phyloP scores from a whole-genome alignment of 2,888 invertebrate species.

The Melipona bicolor region DNA sequence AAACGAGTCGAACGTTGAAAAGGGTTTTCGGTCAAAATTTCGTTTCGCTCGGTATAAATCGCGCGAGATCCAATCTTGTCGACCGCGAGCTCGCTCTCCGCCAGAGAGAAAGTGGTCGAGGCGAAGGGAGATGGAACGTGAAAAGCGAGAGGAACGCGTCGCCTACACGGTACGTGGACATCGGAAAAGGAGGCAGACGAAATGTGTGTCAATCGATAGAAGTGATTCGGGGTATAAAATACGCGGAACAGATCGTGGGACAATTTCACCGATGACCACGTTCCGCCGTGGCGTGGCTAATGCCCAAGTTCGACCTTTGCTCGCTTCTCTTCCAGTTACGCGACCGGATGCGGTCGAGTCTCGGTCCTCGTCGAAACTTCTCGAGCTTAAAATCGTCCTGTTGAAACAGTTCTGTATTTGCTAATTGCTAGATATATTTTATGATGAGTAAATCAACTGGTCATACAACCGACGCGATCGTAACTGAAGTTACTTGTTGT shows the following conservation, averaged over 20 bases:
- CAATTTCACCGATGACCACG: conserved; percentile 31
- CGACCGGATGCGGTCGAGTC: too few species aligned
- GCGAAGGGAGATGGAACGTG: background rate
- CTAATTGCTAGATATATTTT: too few species aligned
- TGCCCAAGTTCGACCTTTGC: background rate
- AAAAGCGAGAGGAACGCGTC: conserved; percentile 6
- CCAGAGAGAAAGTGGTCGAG: background rate
- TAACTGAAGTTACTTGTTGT: too few species aligned
- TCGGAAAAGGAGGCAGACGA: conserved; percentile 26
- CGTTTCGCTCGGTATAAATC: conserved; percentile 28
- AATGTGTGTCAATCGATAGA: conserved; percentile 63
- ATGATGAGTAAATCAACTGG: too few species aligned
- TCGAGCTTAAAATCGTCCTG: background rate
- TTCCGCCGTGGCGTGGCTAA: background rate
- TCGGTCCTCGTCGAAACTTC: background rate
- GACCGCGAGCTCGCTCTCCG: conserved; percentile 13
- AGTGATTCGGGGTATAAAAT: conserved; percentile 48
- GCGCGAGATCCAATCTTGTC: conserved; percentile 38
- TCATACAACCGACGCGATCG: too few species aligned
- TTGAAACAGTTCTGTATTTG: too few species aligned
- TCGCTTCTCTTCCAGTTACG: background rate
- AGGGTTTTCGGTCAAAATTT: background rate
- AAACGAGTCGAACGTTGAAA: background rate
- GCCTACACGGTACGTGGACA: conserved; percentile 26
- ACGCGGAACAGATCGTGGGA: conserved; percentile 28